Evolutionary conservation across 2,888 invertebrate species (phyloP), one percentile per base, ranked within the genome.

Genomic region (Apomyelois bistriatella): DNA sequence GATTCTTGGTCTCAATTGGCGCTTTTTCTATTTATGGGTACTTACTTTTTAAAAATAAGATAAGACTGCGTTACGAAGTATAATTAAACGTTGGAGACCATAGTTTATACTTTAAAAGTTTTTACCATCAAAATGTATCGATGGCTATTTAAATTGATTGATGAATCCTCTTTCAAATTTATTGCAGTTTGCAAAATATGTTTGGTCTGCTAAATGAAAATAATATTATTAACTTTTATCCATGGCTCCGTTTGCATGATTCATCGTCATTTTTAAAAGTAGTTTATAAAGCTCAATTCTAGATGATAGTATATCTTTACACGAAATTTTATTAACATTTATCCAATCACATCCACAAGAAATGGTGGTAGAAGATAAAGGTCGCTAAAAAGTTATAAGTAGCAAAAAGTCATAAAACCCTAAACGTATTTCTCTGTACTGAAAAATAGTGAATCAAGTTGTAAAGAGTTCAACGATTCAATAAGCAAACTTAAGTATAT

Each of bases 1-100:
- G 43, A 50, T 48, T 53, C 49, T 35, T 53, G 43, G 52, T 50
- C 42, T 42, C 51, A 53, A 54, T 57, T 60, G 55, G 13, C 52
- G 35, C 37, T 36, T 52, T 51, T 40, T 50, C 40, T 40, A 40
- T 32, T 30, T 32, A 32, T 13, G 13, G n/a, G n/a, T n/a, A n/a
- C n/a, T n/a, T n/a, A 3, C 36, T 36, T 38, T 5, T 7, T 7
- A 13, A 38, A 12, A 38, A 40, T 40, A 40, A 40, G 16, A 16
- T 16, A 10, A 15, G 16, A 13, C 15, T 40, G 46, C 15, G 46
- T 46, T 46, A 35, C 16, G 5, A 16, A 32, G 46, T 46, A 13
- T 46, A 46, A 46, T 46, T 46, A 16, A 46, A 32, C 10, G 10
- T 40, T 12, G 8, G 13, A 10, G 5, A 15, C 2, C 32, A 32